Conservation (phyloP, 2,113 vertebrate species). For the Boulengerochromis microlepis region DNA sequence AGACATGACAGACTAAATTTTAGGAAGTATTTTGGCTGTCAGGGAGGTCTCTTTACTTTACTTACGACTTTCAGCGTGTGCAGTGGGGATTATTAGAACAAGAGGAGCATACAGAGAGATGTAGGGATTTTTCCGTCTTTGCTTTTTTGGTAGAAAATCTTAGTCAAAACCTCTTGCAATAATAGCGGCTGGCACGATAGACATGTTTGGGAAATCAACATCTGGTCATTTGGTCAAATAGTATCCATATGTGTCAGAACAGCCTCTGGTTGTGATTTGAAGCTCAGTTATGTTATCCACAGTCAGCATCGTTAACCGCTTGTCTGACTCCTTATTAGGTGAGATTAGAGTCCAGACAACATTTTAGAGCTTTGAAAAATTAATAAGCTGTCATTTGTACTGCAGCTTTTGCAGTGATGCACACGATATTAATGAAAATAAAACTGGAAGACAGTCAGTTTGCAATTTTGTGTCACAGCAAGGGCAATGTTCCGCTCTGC, state of each 20-base stretch:
- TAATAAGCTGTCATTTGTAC: background rate
- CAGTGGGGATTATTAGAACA: background rate
- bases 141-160: constrained; percentile 22
- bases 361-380: background rate
- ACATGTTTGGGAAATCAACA: constrained; percentile 57
- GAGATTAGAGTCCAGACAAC: constrained; percentile 16
- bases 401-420: background rate
- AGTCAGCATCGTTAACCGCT: constrained; percentile 28
- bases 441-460: background rate
- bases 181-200: constrained; percentile 45
- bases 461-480: background rate
- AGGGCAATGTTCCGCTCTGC: background rate
- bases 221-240: constrained; percentile 60
- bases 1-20: background rate
- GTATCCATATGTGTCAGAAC: constrained; percentile 50
- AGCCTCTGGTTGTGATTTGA: constrained; percentile 40
- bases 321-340: constrained; percentile 43
- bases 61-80: background rate
- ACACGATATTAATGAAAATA: background rate
- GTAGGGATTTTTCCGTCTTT: background rate
- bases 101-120: background rate
- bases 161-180: constrained; percentile 30
- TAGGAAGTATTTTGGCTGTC: background rate
- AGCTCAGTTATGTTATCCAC: constrained; percentile 43
- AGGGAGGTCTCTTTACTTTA: background rate